A percentile compares a stretch with the other conserved stretches of the same genome.
These are phyloP conservation scores for Gadopsis marmoratus DNA, from an alignment of 2,797 vertebrate genomes.

Conservation along the genomic window DNA sequence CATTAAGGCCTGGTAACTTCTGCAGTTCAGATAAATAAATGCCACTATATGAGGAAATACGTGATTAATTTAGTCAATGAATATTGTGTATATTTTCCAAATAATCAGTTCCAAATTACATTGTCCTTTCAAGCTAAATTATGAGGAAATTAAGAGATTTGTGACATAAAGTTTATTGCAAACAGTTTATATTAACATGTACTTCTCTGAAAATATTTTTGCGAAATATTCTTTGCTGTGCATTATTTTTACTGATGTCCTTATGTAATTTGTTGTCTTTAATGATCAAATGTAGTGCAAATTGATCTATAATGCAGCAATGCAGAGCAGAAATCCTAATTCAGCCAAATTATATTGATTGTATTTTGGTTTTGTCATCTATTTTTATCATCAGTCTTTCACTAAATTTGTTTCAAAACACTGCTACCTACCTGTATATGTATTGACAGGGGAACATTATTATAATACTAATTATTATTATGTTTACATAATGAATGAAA, in stretches of 20 bases:
- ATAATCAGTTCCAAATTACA: no score
- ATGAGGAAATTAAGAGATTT: no score
- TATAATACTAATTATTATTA: no score
- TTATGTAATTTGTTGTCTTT: not conserved
- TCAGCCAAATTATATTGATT: not conserved
- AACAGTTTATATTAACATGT: no score
- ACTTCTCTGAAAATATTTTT: no score
- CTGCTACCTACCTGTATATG: not conserved
- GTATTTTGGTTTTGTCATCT: not conserved
- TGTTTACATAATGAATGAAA: not conserved
- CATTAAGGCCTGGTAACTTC: no score
- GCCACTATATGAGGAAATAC: no score
- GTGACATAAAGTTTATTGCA: no score
- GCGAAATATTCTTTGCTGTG: no score
- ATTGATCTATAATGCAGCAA: not conserved
- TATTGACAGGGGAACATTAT: not conserved
- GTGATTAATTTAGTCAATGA: not conserved
- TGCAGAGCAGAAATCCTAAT: not conserved
- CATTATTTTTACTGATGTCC: no score
- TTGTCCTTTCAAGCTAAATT: no score
- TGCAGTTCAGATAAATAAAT: no score
- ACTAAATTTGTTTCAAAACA: not conserved
- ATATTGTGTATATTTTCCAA: not conserved
- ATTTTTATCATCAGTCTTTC: not conserved
- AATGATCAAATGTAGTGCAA: not conserved